Conservation (phyloP, 2,888 invertebrate species). For the Miltochrista miniata region DNA sequence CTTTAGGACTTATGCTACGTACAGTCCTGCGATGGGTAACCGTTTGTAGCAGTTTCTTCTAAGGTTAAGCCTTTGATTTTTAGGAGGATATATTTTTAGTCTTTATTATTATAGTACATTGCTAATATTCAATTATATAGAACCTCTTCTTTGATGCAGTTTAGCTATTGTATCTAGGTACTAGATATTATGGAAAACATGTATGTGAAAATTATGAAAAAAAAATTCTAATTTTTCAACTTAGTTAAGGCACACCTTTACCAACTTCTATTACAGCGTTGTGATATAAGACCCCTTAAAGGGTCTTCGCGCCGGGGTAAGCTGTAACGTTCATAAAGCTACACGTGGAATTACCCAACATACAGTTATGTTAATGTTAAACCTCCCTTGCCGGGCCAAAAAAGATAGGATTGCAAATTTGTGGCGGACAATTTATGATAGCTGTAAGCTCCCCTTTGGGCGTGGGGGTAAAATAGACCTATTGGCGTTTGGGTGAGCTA, state of each 20-base stretch:
- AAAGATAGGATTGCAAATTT: slow-evolving; percentile 83
- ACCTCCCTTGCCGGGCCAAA: slow-evolving; percentile 72
- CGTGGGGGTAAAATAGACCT: slow-evolving; percentile 74
- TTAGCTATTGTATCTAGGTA: too few species aligned
- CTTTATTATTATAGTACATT: too few species aligned
- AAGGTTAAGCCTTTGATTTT: too few species aligned
- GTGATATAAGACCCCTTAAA: slow-evolving; percentile 44
- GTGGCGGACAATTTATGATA: slow-evolving; percentile 81
- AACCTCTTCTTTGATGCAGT: slow-evolving; percentile 33
- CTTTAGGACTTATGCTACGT: too few species aligned
- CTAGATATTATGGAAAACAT: slow-evolving; percentile 30
- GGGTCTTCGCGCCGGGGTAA: slow-evolving; percentile 42
- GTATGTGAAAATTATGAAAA: slow-evolving; percentile 40
- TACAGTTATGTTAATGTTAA: slow-evolving; percentile 79
- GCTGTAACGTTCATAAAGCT: slow-evolving; percentile 67
- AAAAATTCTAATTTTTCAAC: slow-evolving; percentile 35
- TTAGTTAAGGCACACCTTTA: slow-evolving; percentile 34
- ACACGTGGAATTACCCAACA: slow-evolving; percentile 69
- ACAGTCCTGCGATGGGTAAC: too few species aligned
- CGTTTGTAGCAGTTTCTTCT: too few species aligned
- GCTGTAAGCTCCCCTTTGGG: slow-evolving; percentile 69
- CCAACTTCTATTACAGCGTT: slow-evolving; percentile 31
- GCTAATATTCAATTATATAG: too few species aligned
- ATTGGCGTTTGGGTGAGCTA: slow-evolving; percentile 77
- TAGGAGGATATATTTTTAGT: too few species aligned